A percentile compares a stretch with the other conserved stretches of the same genome.
Conservation (phyloP, 1,140 invertebrate species). For the Lanistes nyassanus region DNA sequence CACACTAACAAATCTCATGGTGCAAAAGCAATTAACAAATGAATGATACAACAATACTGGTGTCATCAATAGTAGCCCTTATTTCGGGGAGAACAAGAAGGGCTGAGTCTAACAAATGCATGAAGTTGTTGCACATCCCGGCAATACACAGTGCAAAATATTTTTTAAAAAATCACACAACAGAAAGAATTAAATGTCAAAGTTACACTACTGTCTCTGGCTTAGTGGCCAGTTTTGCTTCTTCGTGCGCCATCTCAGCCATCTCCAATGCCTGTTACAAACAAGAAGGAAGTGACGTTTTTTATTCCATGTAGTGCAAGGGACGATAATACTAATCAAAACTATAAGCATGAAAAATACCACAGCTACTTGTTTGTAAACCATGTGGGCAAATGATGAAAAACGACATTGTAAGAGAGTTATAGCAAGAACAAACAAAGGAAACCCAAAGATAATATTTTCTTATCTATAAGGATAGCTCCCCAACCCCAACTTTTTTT, state of each 20-base stretch:
- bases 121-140: neutral
- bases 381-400: no score
- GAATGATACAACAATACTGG: neutral
- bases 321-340: no score
- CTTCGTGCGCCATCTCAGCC: constrained; percentile 86
- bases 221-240: constrained; percentile 83
- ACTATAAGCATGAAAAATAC: no score
- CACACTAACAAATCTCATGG: no score
- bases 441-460: no score
- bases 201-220: constrained; percentile 62
- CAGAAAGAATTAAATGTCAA: neutral
- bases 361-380: neutral
- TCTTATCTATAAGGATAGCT: no score
- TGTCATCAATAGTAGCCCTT: neutral
- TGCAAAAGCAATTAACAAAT: no score
- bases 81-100: neutral
- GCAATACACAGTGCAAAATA: neutral
- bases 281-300: constrained; percentile 24
- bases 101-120: no score
- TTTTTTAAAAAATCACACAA: neutral
- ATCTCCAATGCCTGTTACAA: constrained; percentile 87
- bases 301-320: neutral
- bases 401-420: no score
- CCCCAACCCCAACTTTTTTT: no score
- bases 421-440: no score